Percentiles rank a stretch among this genome's conserved stretches.
These are phyloP conservation scores for Babyrousa celebensis DNA, from an alignment of 2,797 vertebrate genomes.

Conservation along the genomic window DNA sequence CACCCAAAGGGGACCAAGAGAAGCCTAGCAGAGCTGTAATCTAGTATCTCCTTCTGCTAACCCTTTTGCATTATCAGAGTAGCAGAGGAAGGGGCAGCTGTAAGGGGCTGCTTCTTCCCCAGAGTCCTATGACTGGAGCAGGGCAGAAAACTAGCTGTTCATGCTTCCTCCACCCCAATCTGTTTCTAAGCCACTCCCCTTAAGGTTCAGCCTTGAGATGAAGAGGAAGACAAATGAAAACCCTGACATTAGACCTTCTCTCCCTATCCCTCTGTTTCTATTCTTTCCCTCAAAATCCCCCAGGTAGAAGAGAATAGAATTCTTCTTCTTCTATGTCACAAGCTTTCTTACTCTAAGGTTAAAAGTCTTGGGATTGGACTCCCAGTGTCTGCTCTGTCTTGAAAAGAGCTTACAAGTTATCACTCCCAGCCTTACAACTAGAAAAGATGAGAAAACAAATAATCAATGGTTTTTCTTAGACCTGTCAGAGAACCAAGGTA, in stretches of 20 bases:
- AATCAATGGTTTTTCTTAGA: constrained; percentile 14
- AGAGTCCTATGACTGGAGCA: background rate
- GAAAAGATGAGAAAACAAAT: background rate
- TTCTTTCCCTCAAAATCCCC: background rate
- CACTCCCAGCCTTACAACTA: background rate
- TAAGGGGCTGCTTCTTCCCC: background rate
- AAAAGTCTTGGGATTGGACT: background rate
- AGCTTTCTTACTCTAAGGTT: background rate
- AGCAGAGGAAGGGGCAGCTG: background rate
- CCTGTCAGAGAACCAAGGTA: background rate
- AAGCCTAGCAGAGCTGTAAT: background rate
- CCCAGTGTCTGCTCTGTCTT: background rate
- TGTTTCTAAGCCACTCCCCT: background rate
- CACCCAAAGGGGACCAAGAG: background rate
- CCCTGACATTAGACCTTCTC: background rate
- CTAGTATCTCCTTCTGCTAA: background rate
- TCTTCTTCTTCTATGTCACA: background rate
- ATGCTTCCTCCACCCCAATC: background rate
- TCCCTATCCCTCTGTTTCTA: background rate
- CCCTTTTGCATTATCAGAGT: background rate
- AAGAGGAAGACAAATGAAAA: background rate
- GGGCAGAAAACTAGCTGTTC: background rate
- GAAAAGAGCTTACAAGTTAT: background rate
- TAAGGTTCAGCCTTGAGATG: constrained; percentile 32
- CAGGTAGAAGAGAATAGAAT: background rate